These are phyloP conservation scores for Drosophila ohnishii DNA, from an alignment of 1,140 invertebrate genomes.

Conservation along the genomic window DNA sequence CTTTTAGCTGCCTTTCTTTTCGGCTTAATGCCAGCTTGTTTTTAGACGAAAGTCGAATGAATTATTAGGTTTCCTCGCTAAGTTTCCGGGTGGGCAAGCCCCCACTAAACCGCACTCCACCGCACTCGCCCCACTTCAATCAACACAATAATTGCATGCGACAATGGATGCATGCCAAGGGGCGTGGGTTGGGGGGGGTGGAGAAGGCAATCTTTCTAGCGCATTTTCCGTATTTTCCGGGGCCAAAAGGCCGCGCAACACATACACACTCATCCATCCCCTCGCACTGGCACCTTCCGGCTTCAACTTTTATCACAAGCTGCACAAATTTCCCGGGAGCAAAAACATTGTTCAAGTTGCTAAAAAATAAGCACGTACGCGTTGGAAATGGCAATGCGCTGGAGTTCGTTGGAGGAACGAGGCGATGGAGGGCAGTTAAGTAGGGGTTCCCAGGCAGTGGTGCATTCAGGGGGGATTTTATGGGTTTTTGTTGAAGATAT, in stretches of 20 bases:
- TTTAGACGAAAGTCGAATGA: slow-evolving; percentile 50
- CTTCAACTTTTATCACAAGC: slow-evolving; percentile 70
- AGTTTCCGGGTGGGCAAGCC: slow-evolving; percentile 3
- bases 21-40: slow-evolving; percentile 33
- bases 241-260: slow-evolving; percentile 5
- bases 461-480: neutral
- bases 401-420: slow-evolving; percentile 8
- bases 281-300: slow-evolving; percentile 35
- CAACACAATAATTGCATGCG: slow-evolving; percentile 50
- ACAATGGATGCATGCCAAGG: slow-evolving; percentile 47
- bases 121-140: slow-evolving; percentile 44
- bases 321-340: slow-evolving; percentile 64
- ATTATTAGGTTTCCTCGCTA: slow-evolving; percentile 45
- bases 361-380: slow-evolving; percentile 79
- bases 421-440: slow-evolving; percentile 19
- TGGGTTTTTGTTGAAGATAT: neutral
- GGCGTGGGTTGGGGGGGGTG: neutral
- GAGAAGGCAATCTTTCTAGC: slow-evolving; percentile 27
- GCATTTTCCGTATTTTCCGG: slow-evolving; percentile 51
- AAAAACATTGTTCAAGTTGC: slow-evolving; percentile 74
- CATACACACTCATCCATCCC: neutral
- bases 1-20: slow-evolving; percentile 11
- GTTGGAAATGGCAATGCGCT: slow-evolving; percentile 59
- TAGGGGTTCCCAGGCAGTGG: slow-evolving; percentile 3
- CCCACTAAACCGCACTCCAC: slow-evolving; percentile 12